These are phyloP conservation scores for Nomada ferruginata DNA, from an alignment of 2,888 invertebrate genomes.

Conservation along the genomic window DNA sequence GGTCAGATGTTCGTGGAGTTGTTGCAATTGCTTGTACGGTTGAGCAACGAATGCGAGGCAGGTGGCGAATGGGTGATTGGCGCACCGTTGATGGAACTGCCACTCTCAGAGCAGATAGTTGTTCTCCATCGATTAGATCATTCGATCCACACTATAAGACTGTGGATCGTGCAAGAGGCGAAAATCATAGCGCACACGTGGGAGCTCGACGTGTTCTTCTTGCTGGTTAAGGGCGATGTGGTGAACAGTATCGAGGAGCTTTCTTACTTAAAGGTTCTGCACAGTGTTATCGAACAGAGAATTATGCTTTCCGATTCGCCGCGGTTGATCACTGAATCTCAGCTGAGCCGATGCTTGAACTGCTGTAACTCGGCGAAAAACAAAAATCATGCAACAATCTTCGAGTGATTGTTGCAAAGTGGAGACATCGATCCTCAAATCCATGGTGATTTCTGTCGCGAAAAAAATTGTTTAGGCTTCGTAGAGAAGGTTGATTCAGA, in stretches of 20 bases:
- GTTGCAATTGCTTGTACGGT: slow-evolving; percentile 88
- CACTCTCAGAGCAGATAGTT: slow-evolving; percentile 93
- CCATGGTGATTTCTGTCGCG: too few relatives aligned
- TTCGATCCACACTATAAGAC: slow-evolving; percentile 91
- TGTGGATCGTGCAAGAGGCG: slow-evolving; percentile 91
- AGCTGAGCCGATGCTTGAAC: too few relatives aligned
- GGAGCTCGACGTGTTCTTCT: slow-evolving; percentile 91
- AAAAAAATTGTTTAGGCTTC: too few relatives aligned
- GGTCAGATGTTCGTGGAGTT: slow-evolving; percentile 88
- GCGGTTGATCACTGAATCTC: too few relatives aligned
- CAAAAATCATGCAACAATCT: too few relatives aligned
- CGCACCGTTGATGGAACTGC: slow-evolving; percentile 90
- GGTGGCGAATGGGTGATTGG: slow-evolving; percentile 89
- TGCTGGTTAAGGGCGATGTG: slow-evolving; percentile 82
- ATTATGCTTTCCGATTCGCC: neutral
- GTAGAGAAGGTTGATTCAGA: too few relatives aligned
- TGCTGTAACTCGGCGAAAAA: too few relatives aligned
- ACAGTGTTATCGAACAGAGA: neutral
- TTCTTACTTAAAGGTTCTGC: slow-evolving; percentile 79
- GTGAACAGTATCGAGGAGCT: slow-evolving; percentile 81
- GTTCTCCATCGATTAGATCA: slow-evolving; percentile 91
- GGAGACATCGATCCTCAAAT: too few relatives aligned
- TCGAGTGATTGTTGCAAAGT: too few relatives aligned
- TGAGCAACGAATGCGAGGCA: slow-evolving; percentile 91
- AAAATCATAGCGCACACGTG: slow-evolving; percentile 90